Evolutionary conservation across 1,140 invertebrate genomes (phyloP), one percentile per base, ranked within the genome.

Genomic region (Pachypeltis micranthus): DNA sequence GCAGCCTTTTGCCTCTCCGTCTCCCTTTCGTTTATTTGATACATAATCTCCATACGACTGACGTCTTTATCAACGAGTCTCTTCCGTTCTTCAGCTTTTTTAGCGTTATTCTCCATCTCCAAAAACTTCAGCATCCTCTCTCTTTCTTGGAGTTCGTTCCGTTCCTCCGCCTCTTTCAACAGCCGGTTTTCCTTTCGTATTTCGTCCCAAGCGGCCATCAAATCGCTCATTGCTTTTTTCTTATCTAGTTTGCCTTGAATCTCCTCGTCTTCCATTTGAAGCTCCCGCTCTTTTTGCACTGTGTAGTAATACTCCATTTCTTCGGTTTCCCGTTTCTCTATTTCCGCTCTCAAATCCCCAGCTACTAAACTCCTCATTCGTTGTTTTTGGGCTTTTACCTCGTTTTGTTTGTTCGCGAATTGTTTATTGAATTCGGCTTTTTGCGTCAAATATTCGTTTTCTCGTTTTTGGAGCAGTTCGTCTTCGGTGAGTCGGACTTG

Each of bases 291-390:
- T 21, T 51, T 51, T 21, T 51, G 47, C 47, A 51, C 4, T 14
- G 47, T 51, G 19, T 51, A 51, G 21, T 51, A 51, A 51, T 51
- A 51, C 47, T 51, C 47, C 47, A 51, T 51, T 10, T 51, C 47
- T 51, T 51, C 7, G 12, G 12, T 10, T 21, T 51, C 47, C 23
- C 21, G 47, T 21, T 51, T 51, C 23, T 51, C 47, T 21, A 51
- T 14, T 21, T 14, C 47, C 47, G 47, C 12, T 21, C 10, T 4
- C 47, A 51, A 51, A 21, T 51, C 47, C 19, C 12, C 47, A 4
- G 12, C 23, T 3, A 51, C 47, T 10, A 21, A 4, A 21, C 47
- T 51, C 4, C 12, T 21, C 10, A 51, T 4, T 51, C 47, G 12
- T 21, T 21, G 7, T 21, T 21, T 7, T 51, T 51, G 12, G 21